Percentiles rank a stretch among this genome's conserved stretches.
These are phyloP conservation scores for Nipponia nippon DNA, from an alignment of 2,113 vertebrate genomes.

Conservation along the genomic window DNA sequence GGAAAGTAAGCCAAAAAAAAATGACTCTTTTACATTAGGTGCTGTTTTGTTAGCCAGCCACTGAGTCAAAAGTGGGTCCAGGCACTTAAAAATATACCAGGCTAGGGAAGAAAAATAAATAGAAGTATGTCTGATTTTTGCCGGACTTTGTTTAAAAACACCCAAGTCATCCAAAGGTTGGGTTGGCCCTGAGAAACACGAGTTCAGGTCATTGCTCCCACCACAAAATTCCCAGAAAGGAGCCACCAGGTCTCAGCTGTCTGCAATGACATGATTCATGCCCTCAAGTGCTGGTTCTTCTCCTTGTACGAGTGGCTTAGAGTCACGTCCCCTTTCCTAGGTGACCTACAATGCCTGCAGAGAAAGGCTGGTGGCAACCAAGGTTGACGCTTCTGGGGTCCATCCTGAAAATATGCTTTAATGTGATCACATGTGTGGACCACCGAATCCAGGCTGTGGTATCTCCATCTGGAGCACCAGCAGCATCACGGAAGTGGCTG, in stretches of 20 bases:
- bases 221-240: neutral
- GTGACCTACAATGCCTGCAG: fast-evolving
- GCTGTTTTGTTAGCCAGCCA: neutral
- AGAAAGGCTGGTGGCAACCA: neutral
- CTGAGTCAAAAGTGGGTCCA: neutral
- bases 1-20: neutral
- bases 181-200: neutral
- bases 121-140: neutral
- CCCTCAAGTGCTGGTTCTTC: fast-evolving
- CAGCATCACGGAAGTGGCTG: fast-evolving
- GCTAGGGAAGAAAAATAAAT: neutral
- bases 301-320: neutral
- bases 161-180: neutral
- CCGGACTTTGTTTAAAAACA: neutral
- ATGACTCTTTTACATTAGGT: neutral
- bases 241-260: neutral
- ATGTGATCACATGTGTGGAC: neutral
- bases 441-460: neutral
- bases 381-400: neutral
- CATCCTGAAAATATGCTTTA: neutral
- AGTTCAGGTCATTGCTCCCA: neutral
- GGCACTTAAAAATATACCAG: neutral
- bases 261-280: neutral
- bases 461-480: neutral
- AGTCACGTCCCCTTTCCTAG: neutral